A percentile compares a stretch with the other conserved stretches of the same genome.
phyloP scores from a whole-genome alignment of 2,888 invertebrate species.

The Pristionchus mayeri region DNA sequence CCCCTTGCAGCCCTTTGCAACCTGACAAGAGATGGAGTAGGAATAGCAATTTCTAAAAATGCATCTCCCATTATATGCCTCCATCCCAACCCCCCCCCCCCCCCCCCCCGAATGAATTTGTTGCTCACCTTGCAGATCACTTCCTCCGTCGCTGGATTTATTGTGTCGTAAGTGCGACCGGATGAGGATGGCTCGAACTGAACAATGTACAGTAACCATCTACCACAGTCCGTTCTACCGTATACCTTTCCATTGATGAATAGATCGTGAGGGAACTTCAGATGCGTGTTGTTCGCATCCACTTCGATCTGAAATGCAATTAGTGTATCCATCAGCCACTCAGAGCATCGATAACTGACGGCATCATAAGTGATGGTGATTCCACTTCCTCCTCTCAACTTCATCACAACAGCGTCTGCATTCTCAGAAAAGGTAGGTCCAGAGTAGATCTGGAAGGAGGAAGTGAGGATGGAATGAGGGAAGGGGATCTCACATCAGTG shows the following conservation, averaged over 20 bases:
- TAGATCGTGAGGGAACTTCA: constrained; percentile 90
- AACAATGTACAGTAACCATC: neutral
- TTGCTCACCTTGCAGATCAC: constrained; percentile 78
- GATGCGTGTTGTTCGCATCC: constrained; percentile 87
- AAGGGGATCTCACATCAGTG: constrained; percentile 79
- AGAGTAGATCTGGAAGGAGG: constrained; percentile 85
- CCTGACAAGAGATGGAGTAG: constrained; percentile 74
- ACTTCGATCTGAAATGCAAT: constrained; percentile 76
- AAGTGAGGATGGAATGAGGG: neutral
- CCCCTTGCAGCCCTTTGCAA: constrained; percentile 83
- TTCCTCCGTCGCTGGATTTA: constrained; percentile 90
- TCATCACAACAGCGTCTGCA: constrained; percentile 82
- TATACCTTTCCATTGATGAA: constrained; percentile 91
- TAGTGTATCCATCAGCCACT: neutral
- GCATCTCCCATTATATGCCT: too few species aligned
- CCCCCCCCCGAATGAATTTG: too few species aligned
- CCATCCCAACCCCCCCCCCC: too few species aligned
- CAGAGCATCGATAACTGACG: constrained; percentile 51
- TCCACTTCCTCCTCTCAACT: constrained; percentile 80
- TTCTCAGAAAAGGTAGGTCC: constrained; percentile 91
- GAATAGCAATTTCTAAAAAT: too few species aligned
- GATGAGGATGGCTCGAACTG: constrained; percentile 72
- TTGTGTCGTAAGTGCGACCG: constrained; percentile 81
- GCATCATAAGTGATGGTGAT: constrained; percentile 67
- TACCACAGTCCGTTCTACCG: neutral